These are phyloP conservation scores for Drosophila guanche DNA, from an alignment of 1,140 invertebrate species.

Conservation along the genomic window DNA sequence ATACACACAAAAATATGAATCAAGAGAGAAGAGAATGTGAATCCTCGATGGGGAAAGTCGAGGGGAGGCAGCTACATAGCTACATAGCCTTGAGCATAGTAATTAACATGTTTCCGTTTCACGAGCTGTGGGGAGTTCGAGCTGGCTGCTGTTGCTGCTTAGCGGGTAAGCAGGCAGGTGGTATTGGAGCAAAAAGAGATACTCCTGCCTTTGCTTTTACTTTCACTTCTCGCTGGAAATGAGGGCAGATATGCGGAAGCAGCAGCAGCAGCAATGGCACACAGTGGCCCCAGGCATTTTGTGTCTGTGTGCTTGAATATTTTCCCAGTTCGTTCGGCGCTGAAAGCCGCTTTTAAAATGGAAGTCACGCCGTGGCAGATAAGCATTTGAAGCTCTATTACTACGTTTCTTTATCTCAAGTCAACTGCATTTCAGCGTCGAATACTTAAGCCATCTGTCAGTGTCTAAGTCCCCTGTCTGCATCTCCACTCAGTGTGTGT, in stretches of 20 bases:
- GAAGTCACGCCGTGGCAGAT: slow-evolving; percentile 75
- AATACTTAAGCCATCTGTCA: slow-evolving; percentile 54
- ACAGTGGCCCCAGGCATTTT: slow-evolving; percentile 20
- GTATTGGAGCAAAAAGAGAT: slow-evolving; percentile 57
- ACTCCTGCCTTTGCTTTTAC: slow-evolving; percentile 38
- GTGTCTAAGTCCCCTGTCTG: slow-evolving; percentile 37
- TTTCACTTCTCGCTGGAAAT: slow-evolving; percentile 71
- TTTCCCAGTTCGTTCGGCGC: slow-evolving; percentile 22
- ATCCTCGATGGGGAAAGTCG: slow-evolving; percentile 25
- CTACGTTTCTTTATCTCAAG: slow-evolving; percentile 62
- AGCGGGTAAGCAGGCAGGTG: slow-evolving; percentile 59
- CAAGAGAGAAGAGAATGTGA: slow-evolving; percentile 21
- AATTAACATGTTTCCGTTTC: slow-evolving; percentile 82
- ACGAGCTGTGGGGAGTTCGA: slow-evolving; percentile 38
- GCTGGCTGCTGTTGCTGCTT: slow-evolving; percentile 18
- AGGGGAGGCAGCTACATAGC: slow-evolving; percentile 50
- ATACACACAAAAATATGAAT: slow-evolving; percentile 47
- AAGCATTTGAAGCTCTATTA: slow-evolving; percentile 75
- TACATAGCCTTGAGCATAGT: slow-evolving; percentile 77
- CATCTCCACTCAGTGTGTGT: not conserved
- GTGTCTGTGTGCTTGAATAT: slow-evolving; percentile 20
- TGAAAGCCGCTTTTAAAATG: slow-evolving; percentile 76
- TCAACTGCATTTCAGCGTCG: slow-evolving; percentile 57
- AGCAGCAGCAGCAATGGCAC: slow-evolving; percentile 27
- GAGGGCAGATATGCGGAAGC: slow-evolving; percentile 71